Evolutionary conservation across 2,888 invertebrate species (phyloP).

Genomic region (Hylaea fasciaria): DNA sequence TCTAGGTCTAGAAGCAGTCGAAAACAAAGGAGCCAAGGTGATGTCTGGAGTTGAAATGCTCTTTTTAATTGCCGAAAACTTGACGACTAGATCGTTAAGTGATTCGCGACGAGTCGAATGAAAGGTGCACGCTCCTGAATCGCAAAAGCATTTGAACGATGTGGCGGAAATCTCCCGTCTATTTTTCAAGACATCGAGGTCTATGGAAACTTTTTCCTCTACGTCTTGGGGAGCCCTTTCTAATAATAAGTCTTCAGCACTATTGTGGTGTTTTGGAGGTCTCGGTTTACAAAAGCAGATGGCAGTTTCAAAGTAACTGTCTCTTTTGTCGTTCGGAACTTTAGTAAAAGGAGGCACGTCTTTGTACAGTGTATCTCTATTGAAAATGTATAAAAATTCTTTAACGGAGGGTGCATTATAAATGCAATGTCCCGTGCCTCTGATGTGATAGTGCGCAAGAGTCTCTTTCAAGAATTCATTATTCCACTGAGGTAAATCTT

Average conservation of each 20-base stretch:
- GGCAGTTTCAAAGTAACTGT: slow-evolving; percentile 78
- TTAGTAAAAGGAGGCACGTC: slow-evolving; percentile 68
- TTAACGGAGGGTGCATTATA: slow-evolving; percentile 74
- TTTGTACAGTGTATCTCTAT: slow-evolving; percentile 72
- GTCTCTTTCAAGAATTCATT: slow-evolving; percentile 73
- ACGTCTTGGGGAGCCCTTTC: slow-evolving; percentile 56
- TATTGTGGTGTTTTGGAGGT: slow-evolving; percentile 72
- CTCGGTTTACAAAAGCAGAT: slow-evolving; percentile 79
- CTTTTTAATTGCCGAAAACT: slow-evolving; percentile 77
- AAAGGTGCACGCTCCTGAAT: slow-evolving; percentile 66
- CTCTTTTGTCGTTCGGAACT: slow-evolving; percentile 63
- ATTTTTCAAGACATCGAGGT: slow-evolving; percentile 61
- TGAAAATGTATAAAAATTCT: slow-evolving; percentile 79
- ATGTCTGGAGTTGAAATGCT: slow-evolving; percentile 81
- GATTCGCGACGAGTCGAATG: slow-evolving; percentile 67
- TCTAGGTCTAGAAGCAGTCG: slow-evolving; percentile 58
- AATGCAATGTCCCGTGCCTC: slow-evolving; percentile 80
- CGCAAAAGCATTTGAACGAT: slow-evolving; percentile 79
- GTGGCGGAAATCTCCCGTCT: slow-evolving; percentile 64
- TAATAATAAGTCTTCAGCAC: slow-evolving; percentile 77
- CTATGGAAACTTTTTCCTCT: slow-evolving; percentile 65
- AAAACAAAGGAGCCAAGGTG: slow-evolving; percentile 68
- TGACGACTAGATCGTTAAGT: slow-evolving; percentile 65
- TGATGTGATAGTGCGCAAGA: slow-evolving; percentile 74
- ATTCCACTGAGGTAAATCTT: slow-evolving; percentile 67